Evolutionary conservation across 2,888 invertebrate species (phyloP), one percentile per base, ranked within the genome.

Genomic region (Dromius quadrimaculatus): DNA sequence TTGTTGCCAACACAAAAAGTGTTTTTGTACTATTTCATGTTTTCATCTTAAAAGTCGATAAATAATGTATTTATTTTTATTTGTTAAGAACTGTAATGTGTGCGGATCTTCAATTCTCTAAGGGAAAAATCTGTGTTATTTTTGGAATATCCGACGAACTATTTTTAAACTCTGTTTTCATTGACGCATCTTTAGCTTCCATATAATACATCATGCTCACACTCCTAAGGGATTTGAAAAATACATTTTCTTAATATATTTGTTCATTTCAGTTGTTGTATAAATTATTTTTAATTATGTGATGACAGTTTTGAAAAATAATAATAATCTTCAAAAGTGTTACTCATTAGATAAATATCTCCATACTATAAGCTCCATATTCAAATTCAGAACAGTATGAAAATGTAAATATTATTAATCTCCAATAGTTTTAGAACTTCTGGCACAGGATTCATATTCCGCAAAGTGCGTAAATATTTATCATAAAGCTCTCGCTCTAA

Each of bases 221-320:
- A 54, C 23, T 23, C 13, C 19, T 47, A 22, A n/a, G 23, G 20
- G 28, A 8, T 28, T 28, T 36, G 15, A 28, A 28, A 17, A 54
- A 54, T 47, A 47, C 1, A 47, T 47, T n/a, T 15, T 28, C 50
- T 28, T 1, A 17, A 41, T n/a, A 41, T 41, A 11, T 15, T 41
- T 41, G 41, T 41, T 41, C 13, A 41, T 2, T 41, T 41, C 15
- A 15, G 50, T 9, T 28, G 13, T 28, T 15, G 13, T 28, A 54
- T 54, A 32, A 54, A 54, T 54, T 54, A 54, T 54, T 54, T n/a
- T 54, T 54, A 54, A 54, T 54, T 17, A 54, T 54, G 50, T 54
- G 50, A 54, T 54, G 28, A 50, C 8, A 28, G 3, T 8, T 28
- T 8, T 28, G 28, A 5, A 28, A 28, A 28, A 28, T 28, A 28